These are phyloP conservation scores for Podarcis raffonei DNA, from an alignment of 2,113 vertebrate genomes.

Conservation along the genomic window DNA sequence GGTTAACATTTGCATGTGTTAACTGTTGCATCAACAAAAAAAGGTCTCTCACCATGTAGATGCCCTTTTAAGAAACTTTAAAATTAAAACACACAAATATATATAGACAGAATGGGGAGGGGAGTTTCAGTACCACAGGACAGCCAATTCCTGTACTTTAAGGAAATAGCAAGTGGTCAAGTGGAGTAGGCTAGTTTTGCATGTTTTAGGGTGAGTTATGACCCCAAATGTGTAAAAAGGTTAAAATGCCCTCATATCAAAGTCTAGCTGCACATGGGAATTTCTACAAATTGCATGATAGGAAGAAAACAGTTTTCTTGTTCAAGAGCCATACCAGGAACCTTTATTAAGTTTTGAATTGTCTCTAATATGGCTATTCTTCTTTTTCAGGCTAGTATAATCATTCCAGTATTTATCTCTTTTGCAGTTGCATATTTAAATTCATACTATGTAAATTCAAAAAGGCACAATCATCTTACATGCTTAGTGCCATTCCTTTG, in stretches of 20 bases:
- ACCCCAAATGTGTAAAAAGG: not conserved
- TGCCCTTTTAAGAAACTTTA: not conserved
- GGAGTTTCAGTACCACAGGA: not conserved
- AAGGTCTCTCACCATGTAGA: too few relatives aligned
- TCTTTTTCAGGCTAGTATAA: not conserved
- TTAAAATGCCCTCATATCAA: not conserved
- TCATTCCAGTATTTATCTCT: not conserved
- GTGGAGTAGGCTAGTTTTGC: not conserved
- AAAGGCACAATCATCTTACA: not conserved
- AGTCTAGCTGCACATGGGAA: not conserved
- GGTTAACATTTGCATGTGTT: not conserved
- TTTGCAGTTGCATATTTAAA: conserved; percentile 30
- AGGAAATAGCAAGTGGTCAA: not conserved
- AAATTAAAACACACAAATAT: not conserved
- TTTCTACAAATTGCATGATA: too few relatives aligned
- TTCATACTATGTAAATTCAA: not conserved
- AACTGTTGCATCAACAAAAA: not conserved
- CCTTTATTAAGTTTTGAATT: not conserved
- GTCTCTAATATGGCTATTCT: not conserved
- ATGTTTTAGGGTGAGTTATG: not conserved
- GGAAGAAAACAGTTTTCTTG: not conserved
- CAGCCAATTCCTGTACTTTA: not conserved
- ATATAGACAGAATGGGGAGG: not conserved
- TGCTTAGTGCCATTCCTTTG: not conserved
- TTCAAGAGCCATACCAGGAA: not conserved